Evolutionary conservation across 2,113 vertebrate species (phyloP).

Genomic region (Sclerurus mexicanus): DNA sequence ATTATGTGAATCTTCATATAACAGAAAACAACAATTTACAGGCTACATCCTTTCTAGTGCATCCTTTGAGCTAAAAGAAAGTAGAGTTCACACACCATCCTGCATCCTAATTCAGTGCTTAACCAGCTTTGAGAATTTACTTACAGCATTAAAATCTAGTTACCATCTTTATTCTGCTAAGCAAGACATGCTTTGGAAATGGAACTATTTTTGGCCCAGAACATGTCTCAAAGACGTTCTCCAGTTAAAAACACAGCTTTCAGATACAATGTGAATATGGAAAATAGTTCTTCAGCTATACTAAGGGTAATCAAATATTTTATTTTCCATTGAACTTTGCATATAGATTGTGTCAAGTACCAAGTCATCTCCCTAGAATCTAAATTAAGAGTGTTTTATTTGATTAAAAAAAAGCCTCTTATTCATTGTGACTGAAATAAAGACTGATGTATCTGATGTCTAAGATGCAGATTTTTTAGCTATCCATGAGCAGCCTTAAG

Average conservation of each 20-base stretch:
- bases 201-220: background rate
- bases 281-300: background rate
- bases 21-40: background rate
- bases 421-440: background rate
- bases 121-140: background rate
- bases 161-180: background rate
- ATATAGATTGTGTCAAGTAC: background rate
- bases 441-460: background rate
- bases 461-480: background rate
- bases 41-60: background rate
- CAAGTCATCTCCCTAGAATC: background rate
- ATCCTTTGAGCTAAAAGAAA: background rate
- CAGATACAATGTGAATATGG: background rate
- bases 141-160: background rate
- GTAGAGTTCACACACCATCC: background rate
- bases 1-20: background rate
- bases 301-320: background rate
- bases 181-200: background rate
- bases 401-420: background rate
- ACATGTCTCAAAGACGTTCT: background rate
- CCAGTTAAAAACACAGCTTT: background rate
- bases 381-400: background rate
- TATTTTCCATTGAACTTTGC: background rate
- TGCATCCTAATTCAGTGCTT: background rate
- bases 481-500: background rate